A percentile compares a stretch with the other conserved stretches of the same genome.
These are phyloP conservation scores for Brachionus calyciflorus DNA, from an alignment of 1,140 invertebrate species.

Conservation along the genomic window DNA sequence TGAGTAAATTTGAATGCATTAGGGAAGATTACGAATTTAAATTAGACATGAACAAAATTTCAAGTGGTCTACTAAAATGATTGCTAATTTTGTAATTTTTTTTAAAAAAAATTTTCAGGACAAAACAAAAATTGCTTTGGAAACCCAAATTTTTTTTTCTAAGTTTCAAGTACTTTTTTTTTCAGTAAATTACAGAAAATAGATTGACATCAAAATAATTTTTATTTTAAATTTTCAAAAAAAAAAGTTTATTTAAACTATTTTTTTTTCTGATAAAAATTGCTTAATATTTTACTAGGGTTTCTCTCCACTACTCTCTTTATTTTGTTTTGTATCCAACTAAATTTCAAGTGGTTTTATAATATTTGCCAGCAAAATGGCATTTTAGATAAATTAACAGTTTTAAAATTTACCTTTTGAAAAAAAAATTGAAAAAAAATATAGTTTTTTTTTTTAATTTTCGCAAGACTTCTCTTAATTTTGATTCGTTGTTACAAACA, in stretches of 20 bases:
- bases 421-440: neutral
- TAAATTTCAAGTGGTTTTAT: constrained; percentile 42
- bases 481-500: neutral
- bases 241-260: constrained; percentile 43
- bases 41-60: neutral
- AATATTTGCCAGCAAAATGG: constrained; percentile 35
- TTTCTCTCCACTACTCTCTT: neutral
- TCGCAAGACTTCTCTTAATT: neutral
- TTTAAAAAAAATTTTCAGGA: too few relatives aligned
- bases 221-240: too few relatives aligned
- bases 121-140: too few relatives aligned
- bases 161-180: constrained; percentile 7
- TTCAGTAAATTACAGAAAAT: constrained; percentile 17
- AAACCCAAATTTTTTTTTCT: too few relatives aligned
- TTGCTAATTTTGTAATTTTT: too few relatives aligned
- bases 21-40: too few relatives aligned
- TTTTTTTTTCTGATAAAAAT: constrained; percentile 19
- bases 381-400: constrained; percentile 40
- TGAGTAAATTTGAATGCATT: too few relatives aligned
- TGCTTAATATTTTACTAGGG: constrained; percentile 11
- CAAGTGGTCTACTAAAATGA: too few relatives aligned
- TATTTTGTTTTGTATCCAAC: constrained; percentile 1
- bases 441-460: neutral
- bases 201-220: constrained; percentile 19
- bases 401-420: constrained; percentile 38